Base-by-base conservation (phyloP, 2,888 invertebrate species). In the Crepidodera aurea region DNA sequence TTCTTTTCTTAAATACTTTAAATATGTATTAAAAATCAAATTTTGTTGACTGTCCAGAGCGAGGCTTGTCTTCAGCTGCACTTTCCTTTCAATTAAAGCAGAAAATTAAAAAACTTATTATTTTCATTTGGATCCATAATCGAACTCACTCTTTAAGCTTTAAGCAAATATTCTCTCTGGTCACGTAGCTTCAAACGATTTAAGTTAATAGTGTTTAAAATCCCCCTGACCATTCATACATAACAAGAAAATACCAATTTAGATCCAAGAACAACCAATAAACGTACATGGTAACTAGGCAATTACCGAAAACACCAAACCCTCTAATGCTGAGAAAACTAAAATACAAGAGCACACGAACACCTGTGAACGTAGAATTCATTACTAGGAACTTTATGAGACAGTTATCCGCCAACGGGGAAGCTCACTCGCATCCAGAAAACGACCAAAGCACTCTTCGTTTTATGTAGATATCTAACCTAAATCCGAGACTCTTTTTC, bases 281-380 rank as follows among this genome's bases (percentile, higher is more conserved):
- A 64, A 53, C 56, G 60, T 57, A 60, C 56, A 51, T 50, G 64
- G 64, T 60, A 48, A 60, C 56, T 32, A 48, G 53, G 55, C 67
- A 72, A 72, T 72, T 72, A 70, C 70, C 67, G 61, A 61, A 66
- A 62, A 66, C 69, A 68, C 66, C 67, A 67, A 66, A 69, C 68
- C 61, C 62, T 65, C 59, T 67, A 54, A 62, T 59, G 54, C 54
- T 65, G 19, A 60, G 67, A 68, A 72, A 72, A 72, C 69, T 74
- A 69, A 74, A 73, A 75, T 72, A 72, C 73, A 69, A 62, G 59
- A 67, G 68, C 72, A 69, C 69, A 69, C 69, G 69, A 71, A 75
- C 75, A 75, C 75, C 74, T 74, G 74, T 74, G 74, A 74, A 73
- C 75, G 68, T 71, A 68, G 69, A 70, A 72, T 72, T 72, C 73